Evolutionary conservation across 2,113 vertebrate genomes (phyloP).

Genomic region (Eleginops maclovinus): DNA sequence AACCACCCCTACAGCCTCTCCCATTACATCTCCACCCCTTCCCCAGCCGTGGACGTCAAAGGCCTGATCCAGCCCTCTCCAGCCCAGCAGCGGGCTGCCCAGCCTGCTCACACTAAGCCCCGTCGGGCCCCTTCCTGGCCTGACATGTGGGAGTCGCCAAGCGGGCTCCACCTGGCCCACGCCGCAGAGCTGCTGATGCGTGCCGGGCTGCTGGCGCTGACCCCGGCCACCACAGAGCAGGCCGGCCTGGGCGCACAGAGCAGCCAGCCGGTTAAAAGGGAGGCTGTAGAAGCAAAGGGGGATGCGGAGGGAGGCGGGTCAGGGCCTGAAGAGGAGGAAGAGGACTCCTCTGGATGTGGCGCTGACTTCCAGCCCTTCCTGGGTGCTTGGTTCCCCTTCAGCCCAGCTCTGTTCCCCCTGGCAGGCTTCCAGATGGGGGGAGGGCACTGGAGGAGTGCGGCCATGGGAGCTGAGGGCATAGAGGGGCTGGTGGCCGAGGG

Average conservation of each 20-base stretch:
- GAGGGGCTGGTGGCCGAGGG: constrained; percentile 95
- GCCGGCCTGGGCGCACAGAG: constrained; percentile 66
- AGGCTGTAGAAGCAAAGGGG: constrained; percentile 76
- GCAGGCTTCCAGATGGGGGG: constrained; percentile 93
- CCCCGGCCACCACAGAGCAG: constrained; percentile 76
- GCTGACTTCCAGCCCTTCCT: constrained; percentile 95
- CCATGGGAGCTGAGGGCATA: constrained; percentile 87
- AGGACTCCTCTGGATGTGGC: constrained; percentile 91
- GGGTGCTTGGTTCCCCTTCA: constrained; percentile 92
- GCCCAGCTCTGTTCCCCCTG: constrained; percentile 97
- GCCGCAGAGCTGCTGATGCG: constrained; percentile 96
- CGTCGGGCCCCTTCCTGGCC: constrained; percentile 91
- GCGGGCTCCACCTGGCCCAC: constrained; percentile 95
- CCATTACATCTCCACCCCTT: constrained; percentile 86
- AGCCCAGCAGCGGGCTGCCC: constrained; percentile 84
- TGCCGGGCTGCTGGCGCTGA: constrained; percentile 89
- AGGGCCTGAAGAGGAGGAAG: constrained; percentile 84
- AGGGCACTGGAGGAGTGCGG: constrained; percentile 83
- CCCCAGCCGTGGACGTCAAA: constrained; percentile 86
- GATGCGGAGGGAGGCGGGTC: constrained; percentile 89
- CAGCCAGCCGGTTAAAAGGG: constrained; percentile 70
- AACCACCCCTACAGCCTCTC: constrained; percentile 89
- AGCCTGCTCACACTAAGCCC: constrained; percentile 86
- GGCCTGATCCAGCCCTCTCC: constrained; percentile 92
- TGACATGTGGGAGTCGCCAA: constrained; percentile 92